These are phyloP conservation scores for Salvator merianae DNA, from an alignment of 2,113 vertebrate species.

Conservation along the genomic window DNA sequence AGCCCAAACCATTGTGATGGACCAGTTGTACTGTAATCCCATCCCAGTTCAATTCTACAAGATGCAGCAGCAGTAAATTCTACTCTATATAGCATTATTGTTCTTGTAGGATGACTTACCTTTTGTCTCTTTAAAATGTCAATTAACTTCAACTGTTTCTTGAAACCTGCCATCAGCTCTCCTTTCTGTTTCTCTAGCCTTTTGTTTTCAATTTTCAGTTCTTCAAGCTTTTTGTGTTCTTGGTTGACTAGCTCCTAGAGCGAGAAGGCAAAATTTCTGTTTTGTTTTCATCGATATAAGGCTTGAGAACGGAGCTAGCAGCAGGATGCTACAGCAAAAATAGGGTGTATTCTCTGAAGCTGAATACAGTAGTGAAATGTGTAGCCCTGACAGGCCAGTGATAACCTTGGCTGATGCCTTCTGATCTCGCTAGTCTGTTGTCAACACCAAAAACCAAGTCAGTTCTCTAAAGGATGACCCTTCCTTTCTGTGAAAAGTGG, in stretches of 20 bases:
- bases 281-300: not conserved
- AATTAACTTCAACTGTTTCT: slow-evolving; percentile 94
- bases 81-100: too few relatives aligned
- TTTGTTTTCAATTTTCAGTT: slow-evolving; percentile 88
- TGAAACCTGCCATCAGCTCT: slow-evolving; percentile 89
- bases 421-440: too few relatives aligned
- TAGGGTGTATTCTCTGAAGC: too few relatives aligned
- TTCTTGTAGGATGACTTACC: slow-evolving; percentile 71
- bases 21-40: not conserved
- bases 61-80: not conserved
- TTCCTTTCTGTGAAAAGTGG: too few relatives aligned
- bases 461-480: too few relatives aligned
- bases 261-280: slow-evolving; percentile 16
- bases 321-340: not conserved
- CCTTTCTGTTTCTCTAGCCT: slow-evolving; percentile 92
- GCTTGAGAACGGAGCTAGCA: not conserved
- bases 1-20: too few relatives aligned
- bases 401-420: too few relatives aligned
- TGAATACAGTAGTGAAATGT: too few relatives aligned
- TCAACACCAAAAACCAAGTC: too few relatives aligned
- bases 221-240: slow-evolving; percentile 86
- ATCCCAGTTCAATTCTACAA: not conserved
- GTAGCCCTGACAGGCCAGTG: too few relatives aligned
- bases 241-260: slow-evolving; percentile 82
- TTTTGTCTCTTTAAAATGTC: slow-evolving; percentile 96